Evolutionary conservation across 2,797 vertebrate genomes (phyloP).

Genomic region (Sebastes taczanowskii): DNA sequence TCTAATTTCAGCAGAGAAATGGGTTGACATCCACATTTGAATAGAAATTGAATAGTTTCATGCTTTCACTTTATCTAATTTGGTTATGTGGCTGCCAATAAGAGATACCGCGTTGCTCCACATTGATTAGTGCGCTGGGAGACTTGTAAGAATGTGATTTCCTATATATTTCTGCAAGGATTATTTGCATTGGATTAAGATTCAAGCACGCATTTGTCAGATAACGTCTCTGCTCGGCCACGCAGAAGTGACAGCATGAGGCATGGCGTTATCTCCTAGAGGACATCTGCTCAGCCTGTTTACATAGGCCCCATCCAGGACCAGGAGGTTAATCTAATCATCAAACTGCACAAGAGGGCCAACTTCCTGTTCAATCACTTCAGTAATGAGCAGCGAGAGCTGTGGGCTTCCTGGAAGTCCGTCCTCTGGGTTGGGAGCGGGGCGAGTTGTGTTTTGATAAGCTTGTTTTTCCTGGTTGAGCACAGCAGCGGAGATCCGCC

Average conservation of each 20-base stretch:
- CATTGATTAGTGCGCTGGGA: conserved; percentile 44
- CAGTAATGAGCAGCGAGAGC: conserved; percentile 78
- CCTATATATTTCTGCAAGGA: conserved; percentile 19
- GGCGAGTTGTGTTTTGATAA: conserved; percentile 83
- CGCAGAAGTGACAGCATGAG: conserved; percentile 73
- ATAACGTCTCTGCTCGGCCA: conserved; percentile 58
- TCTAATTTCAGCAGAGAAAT: conserved; percentile 44
- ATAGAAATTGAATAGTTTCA: conserved; percentile 73
- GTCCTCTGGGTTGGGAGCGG: conserved; percentile 79
- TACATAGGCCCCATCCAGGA: conserved; percentile 74
- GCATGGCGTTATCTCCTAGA: conserved; percentile 82
- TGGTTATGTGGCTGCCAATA: conserved; percentile 50
- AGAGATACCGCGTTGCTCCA: conserved; percentile 28
- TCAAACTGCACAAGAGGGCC: conserved; percentile 80
- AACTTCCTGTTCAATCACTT: conserved; percentile 85
- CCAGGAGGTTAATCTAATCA: conserved; percentile 84
- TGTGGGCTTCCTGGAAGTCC: conserved; percentile 85
- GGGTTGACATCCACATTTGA: conserved; percentile 48
- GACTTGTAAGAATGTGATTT: conserved; percentile 32
- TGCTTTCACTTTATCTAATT: conserved; percentile 60
- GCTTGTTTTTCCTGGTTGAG: conserved; percentile 70
- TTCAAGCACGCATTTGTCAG: conserved; percentile 68
- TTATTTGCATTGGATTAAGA: conserved; percentile 67
- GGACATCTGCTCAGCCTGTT: conserved; percentile 85
- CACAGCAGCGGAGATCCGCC: conserved; percentile 15